Conservation (phyloP, 2,888 invertebrate species). For the Sesia apiformis region DNA sequence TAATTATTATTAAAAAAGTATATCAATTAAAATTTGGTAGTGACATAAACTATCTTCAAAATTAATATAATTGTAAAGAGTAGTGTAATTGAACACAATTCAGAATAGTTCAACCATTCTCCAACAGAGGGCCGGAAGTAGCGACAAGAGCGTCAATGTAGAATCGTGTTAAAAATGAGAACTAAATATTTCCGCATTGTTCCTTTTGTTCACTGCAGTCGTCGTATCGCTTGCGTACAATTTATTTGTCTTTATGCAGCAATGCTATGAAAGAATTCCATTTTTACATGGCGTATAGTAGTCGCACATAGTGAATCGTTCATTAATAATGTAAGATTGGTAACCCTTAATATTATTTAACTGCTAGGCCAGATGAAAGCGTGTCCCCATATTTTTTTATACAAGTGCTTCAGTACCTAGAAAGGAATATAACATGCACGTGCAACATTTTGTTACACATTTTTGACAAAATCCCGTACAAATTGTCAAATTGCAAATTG, state of each 20-base stretch:
- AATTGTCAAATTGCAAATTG: too few relatives aligned
- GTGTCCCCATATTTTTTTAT: constrained; percentile 50
- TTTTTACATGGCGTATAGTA: constrained; percentile 72
- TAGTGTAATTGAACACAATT: too few relatives aligned
- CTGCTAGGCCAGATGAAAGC: constrained; percentile 62
- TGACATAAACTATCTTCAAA: too few relatives aligned
- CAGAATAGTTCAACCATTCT: too few relatives aligned
- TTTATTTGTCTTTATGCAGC: constrained; percentile 69
- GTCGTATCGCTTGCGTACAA: constrained; percentile 68
- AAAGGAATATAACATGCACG: constrained; percentile 28
- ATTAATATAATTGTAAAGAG: too few relatives aligned
- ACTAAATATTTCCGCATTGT: constrained; percentile 44
- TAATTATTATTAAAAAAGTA: too few relatives aligned
- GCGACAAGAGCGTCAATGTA: constrained; percentile 31
- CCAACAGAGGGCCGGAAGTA: background rate
- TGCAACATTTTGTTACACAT: constrained; percentile 47
- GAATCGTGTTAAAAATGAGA: constrained; percentile 31
- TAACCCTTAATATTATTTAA: constrained; percentile 67
- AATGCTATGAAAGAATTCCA: constrained; percentile 71
- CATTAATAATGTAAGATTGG: constrained; percentile 72
- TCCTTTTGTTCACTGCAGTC: constrained; percentile 56
- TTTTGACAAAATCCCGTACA: constrained; percentile 5
- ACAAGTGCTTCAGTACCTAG: constrained; percentile 60
- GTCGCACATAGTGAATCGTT: constrained; percentile 75
- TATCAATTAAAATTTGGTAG: too few relatives aligned